Percentiles rank a stretch among this genome's conserved stretches.
These are phyloP conservation scores for Camelus bactrianus DNA, from an alignment of 2,113 vertebrate species.

Conservation along the genomic window DNA sequence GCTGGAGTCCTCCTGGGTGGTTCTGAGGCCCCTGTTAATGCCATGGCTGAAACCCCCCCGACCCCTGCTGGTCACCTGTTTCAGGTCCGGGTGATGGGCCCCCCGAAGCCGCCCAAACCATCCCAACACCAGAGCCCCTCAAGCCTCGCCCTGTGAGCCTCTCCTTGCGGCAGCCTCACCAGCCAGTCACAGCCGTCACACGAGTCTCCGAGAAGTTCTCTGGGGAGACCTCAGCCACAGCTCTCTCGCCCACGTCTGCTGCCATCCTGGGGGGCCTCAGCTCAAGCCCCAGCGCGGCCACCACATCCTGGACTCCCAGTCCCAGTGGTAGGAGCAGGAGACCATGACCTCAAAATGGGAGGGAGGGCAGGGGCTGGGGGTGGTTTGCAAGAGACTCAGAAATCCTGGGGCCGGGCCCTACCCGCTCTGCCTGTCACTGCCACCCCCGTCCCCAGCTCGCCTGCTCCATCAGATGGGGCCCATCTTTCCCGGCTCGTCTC, in stretches of 20 bases:
- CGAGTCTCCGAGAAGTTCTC: slow-evolving; percentile 86
- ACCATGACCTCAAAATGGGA: neutral
- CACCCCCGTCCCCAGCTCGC: too few species aligned
- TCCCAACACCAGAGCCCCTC: slow-evolving; percentile 53
- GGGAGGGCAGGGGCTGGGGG: neutral
- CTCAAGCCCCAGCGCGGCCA: slow-evolving; percentile 78
- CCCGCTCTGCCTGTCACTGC: neutral
- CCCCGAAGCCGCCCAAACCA: slow-evolving; percentile 51
- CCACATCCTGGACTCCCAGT: slow-evolving; percentile 83
- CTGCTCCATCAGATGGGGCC: neutral
- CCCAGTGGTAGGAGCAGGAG: slow-evolving; percentile 87
- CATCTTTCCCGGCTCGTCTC: neutral
- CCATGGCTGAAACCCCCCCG: neutral
- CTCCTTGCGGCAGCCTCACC: slow-evolving; percentile 90
- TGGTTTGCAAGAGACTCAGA: neutral
- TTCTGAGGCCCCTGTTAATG: neutral
- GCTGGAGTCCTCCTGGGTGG: neutral
- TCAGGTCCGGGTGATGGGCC: slow-evolving; percentile 73
- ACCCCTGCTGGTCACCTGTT: neutral
- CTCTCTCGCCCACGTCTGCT: slow-evolving; percentile 82
- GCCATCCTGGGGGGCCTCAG: slow-evolving; percentile 78
- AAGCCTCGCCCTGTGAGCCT: slow-evolving; percentile 89
- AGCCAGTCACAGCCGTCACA: slow-evolving; percentile 91
- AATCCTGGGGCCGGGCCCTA: neutral
- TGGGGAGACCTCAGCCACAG: slow-evolving; percentile 80